Evolutionary conservation across 2,113 vertebrate species (phyloP).

Genomic region (Mus musculus): DNA sequence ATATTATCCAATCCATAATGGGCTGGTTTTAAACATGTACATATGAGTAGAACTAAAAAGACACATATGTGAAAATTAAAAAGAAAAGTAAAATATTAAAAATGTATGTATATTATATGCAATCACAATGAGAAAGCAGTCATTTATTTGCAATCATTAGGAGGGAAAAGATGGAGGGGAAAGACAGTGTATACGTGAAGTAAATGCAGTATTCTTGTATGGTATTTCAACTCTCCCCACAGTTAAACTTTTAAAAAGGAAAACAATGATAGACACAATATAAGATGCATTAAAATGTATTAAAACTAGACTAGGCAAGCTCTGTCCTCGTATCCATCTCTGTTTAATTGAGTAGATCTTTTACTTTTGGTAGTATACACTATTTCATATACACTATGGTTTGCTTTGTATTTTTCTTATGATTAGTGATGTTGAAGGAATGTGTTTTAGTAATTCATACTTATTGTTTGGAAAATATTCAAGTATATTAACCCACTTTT

Average conservation of each 20-base stretch:
- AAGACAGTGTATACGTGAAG: not conserved
- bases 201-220: not conserved
- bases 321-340: not conserved
- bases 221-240: not conserved
- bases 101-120: not conserved
- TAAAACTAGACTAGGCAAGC: not conserved
- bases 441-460: not conserved
- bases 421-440: not conserved
- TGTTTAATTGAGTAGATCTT: not conserved
- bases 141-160: not conserved
- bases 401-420: not conserved
- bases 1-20: not conserved
- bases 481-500: not conserved
- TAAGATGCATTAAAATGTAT: not conserved
- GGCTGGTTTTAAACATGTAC: not conserved
- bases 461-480: not conserved
- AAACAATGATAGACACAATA: not conserved
- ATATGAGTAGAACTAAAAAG: not conserved
- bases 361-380: not conserved
- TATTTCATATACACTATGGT: not conserved
- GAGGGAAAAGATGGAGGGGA: too few species aligned
- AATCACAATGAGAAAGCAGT: not conserved
- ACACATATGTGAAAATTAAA: not conserved
- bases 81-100: not conserved
- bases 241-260: not conserved